A percentile compares a stretch with the other conserved stretches of the same genome.
These are phyloP conservation scores for Dynastes tityus DNA, from an alignment of 2,888 invertebrate genomes.

Conservation along the genomic window DNA sequence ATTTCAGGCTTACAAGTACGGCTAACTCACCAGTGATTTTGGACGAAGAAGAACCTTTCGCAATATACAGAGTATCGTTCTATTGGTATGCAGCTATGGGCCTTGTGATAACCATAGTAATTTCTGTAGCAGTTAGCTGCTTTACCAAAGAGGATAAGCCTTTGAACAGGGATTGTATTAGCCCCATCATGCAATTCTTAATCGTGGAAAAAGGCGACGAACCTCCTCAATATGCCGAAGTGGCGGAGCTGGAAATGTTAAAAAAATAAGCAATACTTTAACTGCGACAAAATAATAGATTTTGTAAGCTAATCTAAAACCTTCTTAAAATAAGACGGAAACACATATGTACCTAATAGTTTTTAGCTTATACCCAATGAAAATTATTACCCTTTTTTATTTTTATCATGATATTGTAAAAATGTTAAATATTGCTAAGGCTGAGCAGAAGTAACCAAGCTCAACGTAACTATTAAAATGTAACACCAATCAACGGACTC, in stretches of 20 bases:
- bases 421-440: too few species aligned
- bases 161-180: slow-evolving; percentile 75
- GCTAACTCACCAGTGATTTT: not conserved
- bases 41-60: slow-evolving; percentile 65
- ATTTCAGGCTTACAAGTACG: slow-evolving; percentile 10
- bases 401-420: too few species aligned
- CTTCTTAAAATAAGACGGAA: too few species aligned
- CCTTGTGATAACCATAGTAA: slow-evolving; percentile 73
- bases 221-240: slow-evolving; percentile 2
- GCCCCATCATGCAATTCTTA: slow-evolving; percentile 66
- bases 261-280: not conserved
- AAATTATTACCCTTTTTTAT: not conserved
- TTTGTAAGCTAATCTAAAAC: not conserved
- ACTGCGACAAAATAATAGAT: not conserved
- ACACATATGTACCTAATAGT: not conserved
- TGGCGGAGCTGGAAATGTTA: not conserved
- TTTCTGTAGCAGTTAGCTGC: slow-evolving; percentile 78
- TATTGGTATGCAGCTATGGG: slow-evolving; percentile 81
- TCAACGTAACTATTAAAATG: too few species aligned
- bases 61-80: slow-evolving; percentile 78
- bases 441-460: too few species aligned
- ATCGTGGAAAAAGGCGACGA: not conserved
- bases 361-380: not conserved
- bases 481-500: too few species aligned
- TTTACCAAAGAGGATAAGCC: slow-evolving; percentile 72